Evolutionary conservation across 2,888 invertebrate genomes (phyloP), one percentile per base, ranked within the genome.

Genomic region (Sclerodermus sp.): DNA sequence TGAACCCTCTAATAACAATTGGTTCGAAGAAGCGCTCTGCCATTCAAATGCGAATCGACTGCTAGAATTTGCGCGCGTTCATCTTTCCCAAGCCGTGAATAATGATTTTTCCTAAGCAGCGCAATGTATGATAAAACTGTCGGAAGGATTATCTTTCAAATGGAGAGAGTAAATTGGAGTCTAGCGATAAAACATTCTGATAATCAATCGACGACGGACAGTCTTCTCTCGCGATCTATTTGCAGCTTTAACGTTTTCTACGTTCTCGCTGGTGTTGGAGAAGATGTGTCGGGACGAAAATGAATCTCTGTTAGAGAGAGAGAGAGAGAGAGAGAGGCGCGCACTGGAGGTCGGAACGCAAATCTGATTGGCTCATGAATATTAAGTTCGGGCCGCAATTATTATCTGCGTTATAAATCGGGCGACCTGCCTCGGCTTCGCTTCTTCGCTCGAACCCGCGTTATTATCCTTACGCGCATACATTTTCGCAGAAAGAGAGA

Each of bases 341-440:
- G 52, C 23, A 23, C 23, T 60, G 63, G 63, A 67, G 63, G 68
- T 62, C 64, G 67, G 64, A 70, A 70, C 66, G 73, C 73, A 72
- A 75, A 77, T 77, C 75, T 75, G 76, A 77, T 77, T 77, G 77
- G 76, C 76, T 77, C 77, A 77, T 77, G 77, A 77, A 77, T 77
- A 77, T 77, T 77, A 76, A 76, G 77, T 76, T 74, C 74, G 72
- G 68, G 67, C 73, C 65, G 76, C 76, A 77, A 77, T 77, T 76
- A 77, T 77, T 75, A 77, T 77, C 77, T 73, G 75, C 74, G 76
- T 76, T 77, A 75, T 77, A 77, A 77, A 77, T 77, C 76, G 75
- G 73, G 71, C 65, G 69, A 74, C 60, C 55, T 55, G 60, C 50
- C 57, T 57, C 57, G 57, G 31, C 59, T 53, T n/a, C n/a, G 54